Percentiles rank a stretch among this genome's conserved stretches.
Conservation (phyloP, 64 coral and sea anemone species). For the Montipora efflorescens region DNA sequence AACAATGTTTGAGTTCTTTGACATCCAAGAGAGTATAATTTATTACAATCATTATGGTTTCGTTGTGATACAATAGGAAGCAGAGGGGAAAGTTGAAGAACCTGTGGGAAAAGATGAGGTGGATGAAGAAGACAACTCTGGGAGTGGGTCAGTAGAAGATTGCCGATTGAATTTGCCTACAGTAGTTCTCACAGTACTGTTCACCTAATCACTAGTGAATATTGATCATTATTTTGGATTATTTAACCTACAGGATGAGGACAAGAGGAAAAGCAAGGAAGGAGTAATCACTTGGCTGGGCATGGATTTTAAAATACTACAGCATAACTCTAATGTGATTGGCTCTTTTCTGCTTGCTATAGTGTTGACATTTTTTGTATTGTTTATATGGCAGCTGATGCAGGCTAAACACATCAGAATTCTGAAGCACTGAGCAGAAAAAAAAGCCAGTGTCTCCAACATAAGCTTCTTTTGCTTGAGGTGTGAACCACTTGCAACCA, state of each 20-base stretch:
- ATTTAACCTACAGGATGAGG: conserved; percentile 17
- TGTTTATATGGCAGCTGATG: not conserved
- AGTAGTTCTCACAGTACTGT: too few species aligned
- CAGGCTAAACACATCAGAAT: too few species aligned
- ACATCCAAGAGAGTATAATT: too few species aligned
- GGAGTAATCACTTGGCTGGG: not conserved
- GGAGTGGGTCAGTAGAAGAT: not conserved
- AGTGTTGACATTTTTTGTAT: not conserved
- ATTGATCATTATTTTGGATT: not conserved
- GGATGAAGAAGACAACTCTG: conserved; percentile 1
- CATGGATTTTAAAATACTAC: not conserved
- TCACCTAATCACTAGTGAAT: not conserved
- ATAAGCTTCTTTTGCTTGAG: too few species aligned
- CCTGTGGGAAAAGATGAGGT: conserved; percentile 28
- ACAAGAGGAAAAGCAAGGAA: conserved; percentile 54
- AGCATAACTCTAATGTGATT: not conserved
- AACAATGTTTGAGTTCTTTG: too few species aligned
- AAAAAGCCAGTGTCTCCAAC: too few species aligned
- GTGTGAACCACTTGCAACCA: too few species aligned
- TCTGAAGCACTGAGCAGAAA: too few species aligned
- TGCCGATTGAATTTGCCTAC: not conserved
- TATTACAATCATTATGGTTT: not conserved
- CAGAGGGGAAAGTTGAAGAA: conserved; percentile 49
- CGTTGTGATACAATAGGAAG: not conserved
- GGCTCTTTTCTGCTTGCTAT: not conserved